phyloP scores from a whole-genome alignment of 2,888 invertebrate genomes.

The Tenthredo notha region DNA sequence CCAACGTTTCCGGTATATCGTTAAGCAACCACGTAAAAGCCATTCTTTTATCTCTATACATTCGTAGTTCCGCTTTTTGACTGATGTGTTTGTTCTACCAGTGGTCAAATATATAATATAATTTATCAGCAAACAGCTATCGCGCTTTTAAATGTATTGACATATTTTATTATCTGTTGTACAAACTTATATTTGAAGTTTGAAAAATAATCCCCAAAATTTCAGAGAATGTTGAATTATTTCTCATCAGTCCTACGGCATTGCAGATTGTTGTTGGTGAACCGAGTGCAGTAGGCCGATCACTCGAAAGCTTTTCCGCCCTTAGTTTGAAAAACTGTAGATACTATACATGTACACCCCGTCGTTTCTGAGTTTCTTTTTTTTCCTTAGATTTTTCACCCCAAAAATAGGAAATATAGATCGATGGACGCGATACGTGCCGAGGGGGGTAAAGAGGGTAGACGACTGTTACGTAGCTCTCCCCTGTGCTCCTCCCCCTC shows the following conservation, averaged over 20 bases:
- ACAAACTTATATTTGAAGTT: neutral
- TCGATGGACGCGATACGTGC: constrained; percentile 58
- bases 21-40: neutral
- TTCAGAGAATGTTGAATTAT: neutral
- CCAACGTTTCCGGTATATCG: constrained; percentile 21
- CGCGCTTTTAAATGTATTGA: neutral
- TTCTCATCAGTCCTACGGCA: neutral
- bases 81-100: neutral
- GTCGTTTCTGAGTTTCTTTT: neutral
- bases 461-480: constrained; percentile 54
- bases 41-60: neutral
- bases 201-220: neutral
- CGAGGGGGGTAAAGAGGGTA: constrained; percentile 44
- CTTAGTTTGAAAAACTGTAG: neutral
- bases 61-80: neutral
- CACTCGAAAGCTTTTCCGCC: neutral
- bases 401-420: constrained; percentile 56
- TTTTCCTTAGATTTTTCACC: constrained; percentile 57
- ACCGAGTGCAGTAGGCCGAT: constrained; percentile 15
- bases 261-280: neutral
- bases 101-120: neutral
- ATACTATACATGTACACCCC: neutral
- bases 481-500: constrained; percentile 52
- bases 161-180: neutral
- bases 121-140: constrained; percentile 1